phyloP scores from a whole-genome alignment of 1,140 invertebrate species.

The Leptoteleia sp. region DNA sequence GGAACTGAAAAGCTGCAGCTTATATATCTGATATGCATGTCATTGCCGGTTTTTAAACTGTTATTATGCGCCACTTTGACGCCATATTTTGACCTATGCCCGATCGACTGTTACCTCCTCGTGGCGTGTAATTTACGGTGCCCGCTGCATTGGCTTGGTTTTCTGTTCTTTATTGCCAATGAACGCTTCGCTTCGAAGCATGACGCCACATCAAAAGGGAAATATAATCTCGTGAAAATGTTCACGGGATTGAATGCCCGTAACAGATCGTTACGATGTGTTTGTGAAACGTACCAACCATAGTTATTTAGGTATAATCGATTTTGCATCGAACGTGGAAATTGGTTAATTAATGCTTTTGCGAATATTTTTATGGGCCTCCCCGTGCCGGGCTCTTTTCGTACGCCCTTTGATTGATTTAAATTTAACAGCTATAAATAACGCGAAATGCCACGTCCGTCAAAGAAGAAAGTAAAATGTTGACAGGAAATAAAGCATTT shows the following conservation, averaged over 20 bases:
- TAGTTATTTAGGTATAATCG: constrained; percentile 30
- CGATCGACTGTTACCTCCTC: constrained; percentile 61
- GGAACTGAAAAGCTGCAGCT: constrained; percentile 34
- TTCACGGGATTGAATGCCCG: constrained; percentile 32
- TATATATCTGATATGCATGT: constrained; percentile 71
- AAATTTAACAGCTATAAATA: no score
- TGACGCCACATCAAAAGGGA: constrained; percentile 55
- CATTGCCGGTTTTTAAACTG: constrained; percentile 66
- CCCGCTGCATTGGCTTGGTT: constrained; percentile 42
- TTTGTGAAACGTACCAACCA: constrained; percentile 35
- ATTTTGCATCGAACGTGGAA: constrained; percentile 36
- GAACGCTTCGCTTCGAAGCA: constrained; percentile 33
- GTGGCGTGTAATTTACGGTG: constrained; percentile 40
- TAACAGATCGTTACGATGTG: constrained; percentile 48
- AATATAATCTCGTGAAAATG: constrained; percentile 55
- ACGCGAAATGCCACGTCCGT: no score
- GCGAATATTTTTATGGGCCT: no score
- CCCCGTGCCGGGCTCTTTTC: no score
- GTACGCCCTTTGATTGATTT: no score
- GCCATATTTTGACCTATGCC: constrained; percentile 69
- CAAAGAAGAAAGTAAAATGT: no score
- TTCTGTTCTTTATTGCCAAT: constrained; percentile 56
- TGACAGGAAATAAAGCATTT: no score
- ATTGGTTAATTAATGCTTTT: constrained; percentile 15
- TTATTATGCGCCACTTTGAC: constrained; percentile 67